These are phyloP conservation scores for Pyrgilauda ruficollis DNA, from an alignment of 2,113 vertebrate species.

Conservation along the genomic window DNA sequence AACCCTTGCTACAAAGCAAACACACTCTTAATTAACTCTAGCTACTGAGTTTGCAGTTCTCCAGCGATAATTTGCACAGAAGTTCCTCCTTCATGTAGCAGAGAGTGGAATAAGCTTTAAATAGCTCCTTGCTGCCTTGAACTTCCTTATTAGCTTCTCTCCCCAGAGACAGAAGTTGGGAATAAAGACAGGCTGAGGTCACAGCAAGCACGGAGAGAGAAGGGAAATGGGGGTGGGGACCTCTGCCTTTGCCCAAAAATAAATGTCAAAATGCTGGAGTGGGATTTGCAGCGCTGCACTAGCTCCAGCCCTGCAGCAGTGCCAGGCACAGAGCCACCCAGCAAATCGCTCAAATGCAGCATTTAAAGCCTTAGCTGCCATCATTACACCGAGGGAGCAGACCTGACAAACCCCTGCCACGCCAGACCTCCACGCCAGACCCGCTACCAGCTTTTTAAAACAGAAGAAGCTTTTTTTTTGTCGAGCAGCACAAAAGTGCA, in stretches of 20 bases:
- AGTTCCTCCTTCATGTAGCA: neutral
- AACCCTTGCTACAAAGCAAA: neutral
- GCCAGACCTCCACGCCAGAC: accelerated
- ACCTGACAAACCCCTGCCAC: neutral
- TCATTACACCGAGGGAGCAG: neutral
- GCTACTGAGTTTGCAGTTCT: neutral
- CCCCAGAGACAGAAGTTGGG: conserved; percentile 30
- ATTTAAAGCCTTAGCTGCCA: neutral
- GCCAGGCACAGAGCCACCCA: neutral
- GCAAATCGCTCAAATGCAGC: neutral
- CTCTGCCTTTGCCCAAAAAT: neutral
- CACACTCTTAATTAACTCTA: conserved; percentile 35
- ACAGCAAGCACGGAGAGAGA: neutral
- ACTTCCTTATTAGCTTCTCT: conserved; percentile 30
- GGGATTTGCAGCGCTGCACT: neutral
- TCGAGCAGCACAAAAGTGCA: neutral
- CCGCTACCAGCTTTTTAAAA: neutral
- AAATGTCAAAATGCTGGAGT: neutral
- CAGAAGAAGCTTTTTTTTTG: accelerated
- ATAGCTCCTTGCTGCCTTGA: conserved; percentile 28
- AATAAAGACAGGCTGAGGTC: conserved; percentile 33
- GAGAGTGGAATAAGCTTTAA: conserved; percentile 39
- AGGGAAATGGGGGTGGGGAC: conserved; percentile 8
- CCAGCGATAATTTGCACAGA: neutral
- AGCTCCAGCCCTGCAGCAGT: neutral